Evolutionary conservation across 2,113 vertebrate genomes (phyloP).

Genomic region (Leptosomus discolor): DNA sequence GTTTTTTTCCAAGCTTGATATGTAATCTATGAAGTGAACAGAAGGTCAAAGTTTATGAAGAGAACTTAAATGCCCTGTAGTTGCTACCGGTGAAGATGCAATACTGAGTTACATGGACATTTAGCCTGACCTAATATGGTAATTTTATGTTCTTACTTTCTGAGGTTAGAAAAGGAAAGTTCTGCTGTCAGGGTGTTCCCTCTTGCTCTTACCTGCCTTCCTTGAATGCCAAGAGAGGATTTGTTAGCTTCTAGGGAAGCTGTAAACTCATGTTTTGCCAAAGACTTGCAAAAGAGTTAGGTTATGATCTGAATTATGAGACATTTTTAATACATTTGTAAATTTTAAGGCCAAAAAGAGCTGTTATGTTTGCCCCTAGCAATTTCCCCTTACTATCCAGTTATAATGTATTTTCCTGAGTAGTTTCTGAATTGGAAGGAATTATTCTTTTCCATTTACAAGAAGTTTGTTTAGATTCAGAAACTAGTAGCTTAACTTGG

Average conservation of each 20-base stretch:
- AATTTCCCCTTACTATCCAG: not conserved
- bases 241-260: not conserved
- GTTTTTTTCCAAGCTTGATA: not conserved
- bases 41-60: conserved; percentile 9
- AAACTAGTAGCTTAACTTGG: not conserved
- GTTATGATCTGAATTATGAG: not conserved
- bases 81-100: not conserved
- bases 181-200: not conserved
- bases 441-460: not conserved
- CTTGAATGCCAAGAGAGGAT: not conserved
- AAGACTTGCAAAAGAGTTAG: not conserved
- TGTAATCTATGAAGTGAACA: conserved; percentile 16
- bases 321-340: not conserved
- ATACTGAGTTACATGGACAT: not conserved
- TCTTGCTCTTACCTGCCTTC: not conserved
- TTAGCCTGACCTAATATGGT: not conserved
- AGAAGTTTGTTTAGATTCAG: not conserved
- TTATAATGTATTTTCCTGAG: not conserved
- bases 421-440: not conserved
- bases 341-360: not conserved
- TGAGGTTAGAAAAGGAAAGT: not conserved
- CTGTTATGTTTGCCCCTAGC: not conserved
- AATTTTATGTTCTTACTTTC: not conserved
- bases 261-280: not conserved
- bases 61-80: not conserved